phyloP scores from a whole-genome alignment of 2,797 vertebrate genomes.

The Mallotus villosus region DNA sequence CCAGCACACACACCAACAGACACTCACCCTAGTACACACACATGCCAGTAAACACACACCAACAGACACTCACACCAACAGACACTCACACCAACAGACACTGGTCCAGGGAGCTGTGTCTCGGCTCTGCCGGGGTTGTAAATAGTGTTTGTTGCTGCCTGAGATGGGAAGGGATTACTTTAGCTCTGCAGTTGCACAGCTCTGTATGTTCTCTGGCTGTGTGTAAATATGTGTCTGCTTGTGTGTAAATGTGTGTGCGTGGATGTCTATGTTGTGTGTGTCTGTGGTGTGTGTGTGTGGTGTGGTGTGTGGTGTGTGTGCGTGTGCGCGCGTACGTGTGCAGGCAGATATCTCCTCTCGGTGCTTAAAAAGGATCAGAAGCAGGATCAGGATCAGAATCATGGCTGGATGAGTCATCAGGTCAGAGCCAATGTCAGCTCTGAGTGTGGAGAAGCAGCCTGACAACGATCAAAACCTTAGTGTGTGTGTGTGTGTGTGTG shows the following conservation, averaged over 20 bases:
- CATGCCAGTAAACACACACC: slow-evolving; percentile 1
- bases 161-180: slow-evolving; percentile 42
- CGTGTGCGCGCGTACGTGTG: slow-evolving; percentile 6
- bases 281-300: not conserved
- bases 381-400: slow-evolving; percentile 32
- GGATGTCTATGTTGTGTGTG: not conserved
- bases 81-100: not conserved
- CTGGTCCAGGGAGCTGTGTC: not conserved
- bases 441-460: slow-evolving; percentile 30
- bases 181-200: slow-evolving; percentile 30
- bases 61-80: slow-evolving; percentile 23
- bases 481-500: slow-evolving; percentile 30
- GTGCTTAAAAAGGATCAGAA: not conserved
- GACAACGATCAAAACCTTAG: slow-evolving; percentile 16
- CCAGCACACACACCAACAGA: not conserved
- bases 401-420: slow-evolving; percentile 48
- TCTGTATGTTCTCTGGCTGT: slow-evolving; percentile 17
- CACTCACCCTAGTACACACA: slow-evolving; percentile 16
- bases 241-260: not conserved
- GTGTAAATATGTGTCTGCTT: not conserved
- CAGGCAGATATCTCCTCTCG: not conserved
- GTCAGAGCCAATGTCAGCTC: slow-evolving; percentile 38
- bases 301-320: slow-evolving; percentile 1
- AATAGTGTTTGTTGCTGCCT: slow-evolving; percentile 52
- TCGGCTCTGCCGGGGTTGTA: slow-evolving; percentile 29